phyloP scores from a whole-genome alignment of 2,888 invertebrate genomes.

The Apamea crenata region DNA sequence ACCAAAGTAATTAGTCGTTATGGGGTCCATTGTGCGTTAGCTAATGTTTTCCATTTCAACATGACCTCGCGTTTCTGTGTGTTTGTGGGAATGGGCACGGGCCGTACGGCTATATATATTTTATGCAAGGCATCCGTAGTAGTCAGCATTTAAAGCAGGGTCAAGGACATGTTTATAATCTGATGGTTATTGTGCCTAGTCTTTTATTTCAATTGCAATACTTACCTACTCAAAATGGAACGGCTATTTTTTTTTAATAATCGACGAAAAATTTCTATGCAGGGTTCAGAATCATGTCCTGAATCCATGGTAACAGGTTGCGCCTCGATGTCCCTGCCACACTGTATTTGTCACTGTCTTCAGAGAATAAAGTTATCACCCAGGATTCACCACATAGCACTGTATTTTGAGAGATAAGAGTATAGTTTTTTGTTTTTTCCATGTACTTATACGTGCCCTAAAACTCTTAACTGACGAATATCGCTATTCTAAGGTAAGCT shows the following conservation, averaged over 20 bases:
- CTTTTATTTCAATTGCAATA: neutral
- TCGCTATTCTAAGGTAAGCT: neutral
- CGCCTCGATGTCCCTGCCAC: neutral
- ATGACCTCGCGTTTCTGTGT: constrained; percentile 72
- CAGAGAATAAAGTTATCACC: neutral
- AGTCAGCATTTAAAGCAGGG: constrained; percentile 58
- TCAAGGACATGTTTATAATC: constrained; percentile 52
- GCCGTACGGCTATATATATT: constrained; percentile 45
- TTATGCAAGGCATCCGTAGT: constrained; percentile 50
- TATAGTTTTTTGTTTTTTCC: too few relatives aligned
- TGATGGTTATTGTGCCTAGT: neutral
- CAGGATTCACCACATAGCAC: too few relatives aligned
- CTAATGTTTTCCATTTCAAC: constrained; percentile 77
- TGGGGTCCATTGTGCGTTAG: constrained; percentile 74
- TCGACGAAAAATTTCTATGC: neutral
- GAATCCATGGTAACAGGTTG: neutral
- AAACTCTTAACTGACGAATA: neutral
- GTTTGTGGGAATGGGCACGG: constrained; percentile 77
- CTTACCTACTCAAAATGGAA: neutral
- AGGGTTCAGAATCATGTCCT: neutral
- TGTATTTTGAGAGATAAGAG: too few relatives aligned
- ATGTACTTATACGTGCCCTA: too few relatives aligned
- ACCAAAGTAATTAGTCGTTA: constrained; percentile 67
- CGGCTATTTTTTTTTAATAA: neutral
- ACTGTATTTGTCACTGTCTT: neutral